Conservation (phyloP, 2,797 vertebrate species). For the Chanos chanos region DNA sequence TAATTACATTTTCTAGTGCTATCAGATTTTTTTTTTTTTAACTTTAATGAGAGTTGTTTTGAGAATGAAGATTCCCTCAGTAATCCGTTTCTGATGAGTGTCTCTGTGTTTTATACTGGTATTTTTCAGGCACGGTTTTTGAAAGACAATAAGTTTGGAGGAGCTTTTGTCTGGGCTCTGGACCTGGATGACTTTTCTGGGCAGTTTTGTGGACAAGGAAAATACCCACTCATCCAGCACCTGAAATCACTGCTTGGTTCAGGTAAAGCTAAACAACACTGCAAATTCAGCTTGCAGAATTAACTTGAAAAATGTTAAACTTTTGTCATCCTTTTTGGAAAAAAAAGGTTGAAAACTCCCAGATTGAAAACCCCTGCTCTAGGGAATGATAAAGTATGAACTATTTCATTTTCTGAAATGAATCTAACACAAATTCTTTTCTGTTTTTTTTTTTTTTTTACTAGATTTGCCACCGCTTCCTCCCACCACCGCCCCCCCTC, state of each 20-base stretch:
- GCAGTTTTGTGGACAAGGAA: conserved; percentile 66
- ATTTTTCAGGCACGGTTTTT: conserved; percentile 63
- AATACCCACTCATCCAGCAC: conserved; percentile 66
- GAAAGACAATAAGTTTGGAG: conserved; percentile 53
- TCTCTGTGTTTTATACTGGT: not conserved
- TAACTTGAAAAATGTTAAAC: not conserved
- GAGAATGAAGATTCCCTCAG: no score
- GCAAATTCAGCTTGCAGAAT: no score
- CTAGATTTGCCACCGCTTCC: no score
- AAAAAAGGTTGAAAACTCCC: no score
- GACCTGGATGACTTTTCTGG: conserved; percentile 69
- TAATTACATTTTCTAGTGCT: not conserved
- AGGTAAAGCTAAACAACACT: conserved; percentile 37
- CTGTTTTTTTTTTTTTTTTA: no score
- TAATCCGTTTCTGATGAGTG: not conserved
- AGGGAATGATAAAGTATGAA: no score
- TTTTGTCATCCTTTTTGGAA: not conserved
- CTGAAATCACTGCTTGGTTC: conserved; percentile 61
- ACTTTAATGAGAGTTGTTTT: not conserved
- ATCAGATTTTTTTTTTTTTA: not conserved
- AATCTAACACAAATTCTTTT: no score
- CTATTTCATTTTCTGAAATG: no score
- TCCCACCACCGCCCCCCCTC: conserved; percentile 7
- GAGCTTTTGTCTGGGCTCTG: conserved; percentile 60
- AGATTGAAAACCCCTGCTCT: no score